phyloP scores from a whole-genome alignment of 2,113 vertebrate species.

The Castor canadensis region DNA sequence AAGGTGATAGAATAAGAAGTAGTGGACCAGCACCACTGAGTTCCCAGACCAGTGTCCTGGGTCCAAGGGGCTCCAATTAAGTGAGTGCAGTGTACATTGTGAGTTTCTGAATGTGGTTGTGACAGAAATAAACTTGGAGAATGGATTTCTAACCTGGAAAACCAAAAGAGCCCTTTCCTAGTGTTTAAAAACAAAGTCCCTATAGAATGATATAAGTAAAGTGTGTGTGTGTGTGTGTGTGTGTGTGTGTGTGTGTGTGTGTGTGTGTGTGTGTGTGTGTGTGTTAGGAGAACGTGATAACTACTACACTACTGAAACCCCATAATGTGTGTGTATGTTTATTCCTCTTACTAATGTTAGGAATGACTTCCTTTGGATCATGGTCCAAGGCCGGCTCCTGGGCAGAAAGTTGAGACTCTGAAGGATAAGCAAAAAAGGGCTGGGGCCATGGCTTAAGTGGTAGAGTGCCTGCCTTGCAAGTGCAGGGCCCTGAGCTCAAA shows the following conservation, averaged over 20 bases:
- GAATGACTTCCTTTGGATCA: neutral
- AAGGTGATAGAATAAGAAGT: neutral
- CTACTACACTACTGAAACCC: too few species aligned
- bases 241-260: neutral
- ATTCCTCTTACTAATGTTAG: neutral
- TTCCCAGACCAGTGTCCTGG: neutral
- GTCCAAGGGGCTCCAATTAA: neutral
- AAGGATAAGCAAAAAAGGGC: too few species aligned
- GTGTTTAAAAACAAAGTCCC: neutral
- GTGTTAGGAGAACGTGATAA: too few species aligned
- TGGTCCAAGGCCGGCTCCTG: too few species aligned
- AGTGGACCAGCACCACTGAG: neutral
- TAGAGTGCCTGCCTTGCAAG: too few species aligned
- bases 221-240: fast-evolving
- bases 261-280: neutral
- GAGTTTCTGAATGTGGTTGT: neutral
- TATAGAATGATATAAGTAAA: neutral
- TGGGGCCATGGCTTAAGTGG: too few species aligned
- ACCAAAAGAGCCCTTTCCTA: neutral
- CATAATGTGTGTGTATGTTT: neutral
- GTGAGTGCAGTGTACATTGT: neutral
- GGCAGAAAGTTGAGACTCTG: too few species aligned
- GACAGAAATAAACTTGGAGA: neutral
- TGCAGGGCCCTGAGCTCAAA: too few species aligned
- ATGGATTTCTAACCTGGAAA: neutral